Evolutionary conservation across 1,140 invertebrate genomes (phyloP).

Genomic region (Drosophila nasuta): DNA sequence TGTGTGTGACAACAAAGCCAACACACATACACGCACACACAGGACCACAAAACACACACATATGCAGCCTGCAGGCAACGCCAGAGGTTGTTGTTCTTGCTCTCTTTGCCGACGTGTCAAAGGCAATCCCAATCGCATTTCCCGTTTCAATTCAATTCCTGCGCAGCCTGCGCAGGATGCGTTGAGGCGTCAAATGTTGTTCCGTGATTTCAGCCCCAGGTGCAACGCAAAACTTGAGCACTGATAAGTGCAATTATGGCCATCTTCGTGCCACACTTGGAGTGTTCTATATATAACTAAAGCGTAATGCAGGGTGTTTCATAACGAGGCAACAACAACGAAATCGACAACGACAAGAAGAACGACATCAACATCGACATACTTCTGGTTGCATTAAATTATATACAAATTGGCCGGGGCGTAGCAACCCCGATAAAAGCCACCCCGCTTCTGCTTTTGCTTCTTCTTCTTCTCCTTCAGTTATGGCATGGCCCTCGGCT

Average conservation of each 20-base stretch:
- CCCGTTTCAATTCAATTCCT: constrained; percentile 37
- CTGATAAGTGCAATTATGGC: constrained; percentile 13
- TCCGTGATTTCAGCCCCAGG: constrained; percentile 3
- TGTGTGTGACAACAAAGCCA: constrained; percentile 57
- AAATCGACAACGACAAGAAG: constrained; percentile 32
- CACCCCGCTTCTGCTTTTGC: constrained; percentile 31
- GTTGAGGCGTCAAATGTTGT: constrained; percentile 39
- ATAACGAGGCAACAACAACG: constrained; percentile 1
- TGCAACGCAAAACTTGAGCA: constrained; percentile 13
- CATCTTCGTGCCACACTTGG: constrained; percentile 19
- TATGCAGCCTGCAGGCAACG: constrained; percentile 23
- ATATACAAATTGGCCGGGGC: constrained; percentile 69
- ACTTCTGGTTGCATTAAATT: constrained; percentile 71
- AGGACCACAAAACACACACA: neutral
- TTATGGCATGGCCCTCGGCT: constrained; percentile 23
- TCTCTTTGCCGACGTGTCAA: constrained; percentile 38
- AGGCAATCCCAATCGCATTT: constrained; percentile 54
- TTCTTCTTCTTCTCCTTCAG: neutral
- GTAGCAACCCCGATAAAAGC: constrained; percentile 55
- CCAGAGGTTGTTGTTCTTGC: constrained; percentile 36
- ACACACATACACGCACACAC: constrained; percentile 24
- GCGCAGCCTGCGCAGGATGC: constrained; percentile 27
- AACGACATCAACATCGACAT: constrained; percentile 42
- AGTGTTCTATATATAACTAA: constrained; percentile 1
- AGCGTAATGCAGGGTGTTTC: constrained; percentile 3